phyloP scores from a whole-genome alignment of 2,888 invertebrate genomes.

The Cheilosia pagana region DNA sequence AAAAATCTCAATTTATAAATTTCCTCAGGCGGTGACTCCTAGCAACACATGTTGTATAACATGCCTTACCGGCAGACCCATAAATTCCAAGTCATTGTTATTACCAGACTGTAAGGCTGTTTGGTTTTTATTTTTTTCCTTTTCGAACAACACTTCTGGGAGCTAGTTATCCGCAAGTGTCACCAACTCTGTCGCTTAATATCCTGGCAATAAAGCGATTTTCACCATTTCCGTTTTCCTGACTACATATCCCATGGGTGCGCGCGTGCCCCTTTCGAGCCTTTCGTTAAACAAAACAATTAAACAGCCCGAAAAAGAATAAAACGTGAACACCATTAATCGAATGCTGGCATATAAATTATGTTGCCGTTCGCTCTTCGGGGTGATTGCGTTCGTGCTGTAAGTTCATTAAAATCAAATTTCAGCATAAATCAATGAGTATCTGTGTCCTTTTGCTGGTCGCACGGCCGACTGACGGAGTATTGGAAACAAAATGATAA shows the following conservation, averaged over 20 bases:
- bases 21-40: background rate
- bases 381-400: constrained; percentile 68
- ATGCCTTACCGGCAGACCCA: background rate
- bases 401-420: constrained; percentile 72
- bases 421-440: constrained; percentile 71
- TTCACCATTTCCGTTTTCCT: constrained; percentile 27
- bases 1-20: background rate
- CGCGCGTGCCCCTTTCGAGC: background rate
- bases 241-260: constrained; percentile 1
- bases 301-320: constrained; percentile 24
- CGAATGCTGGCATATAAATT: constrained; percentile 61
- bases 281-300: constrained; percentile 38
- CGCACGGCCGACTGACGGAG: constrained; percentile 22
- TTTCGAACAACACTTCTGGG: background rate
- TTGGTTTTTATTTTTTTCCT: background rate
- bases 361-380: constrained; percentile 57
- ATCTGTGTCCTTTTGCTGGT: constrained; percentile 48
- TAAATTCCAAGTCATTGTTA: constrained; percentile 22
- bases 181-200: constrained; percentile 11
- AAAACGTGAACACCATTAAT: constrained; percentile 47
- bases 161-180: constrained; percentile 34
- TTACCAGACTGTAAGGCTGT: background rate
- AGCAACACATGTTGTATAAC: background rate
- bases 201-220: constrained; percentile 32
- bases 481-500: constrained; percentile 14